A percentile compares a stretch with the other conserved stretches of the same genome.
phyloP scores from a whole-genome alignment of 2,888 invertebrate genomes.

The Parnassius smintheus region DNA sequence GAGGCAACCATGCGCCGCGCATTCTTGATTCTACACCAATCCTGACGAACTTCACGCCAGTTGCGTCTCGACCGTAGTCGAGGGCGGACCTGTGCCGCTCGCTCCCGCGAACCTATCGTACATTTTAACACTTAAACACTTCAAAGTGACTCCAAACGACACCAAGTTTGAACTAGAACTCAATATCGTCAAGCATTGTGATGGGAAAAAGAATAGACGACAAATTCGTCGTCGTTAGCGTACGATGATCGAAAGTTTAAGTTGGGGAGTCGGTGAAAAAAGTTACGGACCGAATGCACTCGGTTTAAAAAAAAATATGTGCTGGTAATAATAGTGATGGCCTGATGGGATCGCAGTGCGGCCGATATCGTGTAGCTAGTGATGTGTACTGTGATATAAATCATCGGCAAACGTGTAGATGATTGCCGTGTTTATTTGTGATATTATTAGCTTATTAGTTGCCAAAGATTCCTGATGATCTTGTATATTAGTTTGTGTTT shows the following conservation, averaged over 20 bases:
- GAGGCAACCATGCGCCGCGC: constrained; percentile 79
- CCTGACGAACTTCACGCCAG: constrained; percentile 74
- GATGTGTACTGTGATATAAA: constrained; percentile 79
- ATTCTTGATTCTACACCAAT: constrained; percentile 70
- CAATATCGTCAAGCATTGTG: constrained; percentile 47
- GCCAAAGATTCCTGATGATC: constrained; percentile 81
- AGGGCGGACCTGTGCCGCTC: constrained; percentile 60
- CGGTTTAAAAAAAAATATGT: constrained; percentile 70
- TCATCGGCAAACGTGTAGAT: constrained; percentile 75
- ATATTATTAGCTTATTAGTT: constrained; percentile 78
- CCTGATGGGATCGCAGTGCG: constrained; percentile 78
- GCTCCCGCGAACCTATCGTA: constrained; percentile 63
- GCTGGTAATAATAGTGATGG: constrained; percentile 71
- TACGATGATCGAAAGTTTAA: constrained; percentile 76
- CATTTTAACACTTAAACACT: constrained; percentile 66
- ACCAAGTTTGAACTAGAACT: constrained; percentile 42
- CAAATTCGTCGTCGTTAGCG: constrained; percentile 43
- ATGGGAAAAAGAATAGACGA: constrained; percentile 58
- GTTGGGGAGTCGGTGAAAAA: constrained; percentile 60
- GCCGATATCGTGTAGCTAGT: constrained; percentile 73
- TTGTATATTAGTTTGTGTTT: constrained; percentile 81
- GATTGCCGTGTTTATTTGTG: constrained; percentile 73
- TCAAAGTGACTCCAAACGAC: constrained; percentile 60
- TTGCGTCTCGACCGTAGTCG: constrained; percentile 62
- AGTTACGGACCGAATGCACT: constrained; percentile 73